These are phyloP conservation scores for Drosophila merina DNA, from an alignment of 2,888 invertebrate genomes.

Conservation along the genomic window DNA sequence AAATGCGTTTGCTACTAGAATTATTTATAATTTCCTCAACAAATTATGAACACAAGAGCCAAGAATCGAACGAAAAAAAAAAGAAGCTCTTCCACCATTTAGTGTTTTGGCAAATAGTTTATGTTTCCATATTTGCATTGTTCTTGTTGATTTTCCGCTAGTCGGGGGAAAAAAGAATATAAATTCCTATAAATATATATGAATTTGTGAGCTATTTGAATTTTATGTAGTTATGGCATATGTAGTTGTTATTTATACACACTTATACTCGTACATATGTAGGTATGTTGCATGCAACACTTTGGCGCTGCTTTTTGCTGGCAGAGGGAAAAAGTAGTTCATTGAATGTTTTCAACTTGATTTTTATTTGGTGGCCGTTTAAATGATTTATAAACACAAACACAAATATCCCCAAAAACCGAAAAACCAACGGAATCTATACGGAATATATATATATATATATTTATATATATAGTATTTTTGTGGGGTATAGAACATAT, in stretches of 20 bases:
- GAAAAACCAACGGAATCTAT: slow-evolving; percentile 15
- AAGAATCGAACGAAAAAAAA: slow-evolving; percentile 14
- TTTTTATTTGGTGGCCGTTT: slow-evolving; percentile 58
- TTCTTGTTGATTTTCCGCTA: slow-evolving; percentile 34
- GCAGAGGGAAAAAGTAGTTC: slow-evolving; percentile 70
- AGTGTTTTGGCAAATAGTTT: slow-evolving; percentile 52
- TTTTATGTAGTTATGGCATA: slow-evolving; percentile 37
- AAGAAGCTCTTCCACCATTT: slow-evolving; percentile 13
- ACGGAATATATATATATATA: neutral
- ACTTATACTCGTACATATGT: slow-evolving; percentile 17
- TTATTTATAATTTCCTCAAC: slow-evolving; percentile 47
- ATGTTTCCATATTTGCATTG: slow-evolving; percentile 59
- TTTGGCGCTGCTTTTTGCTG: slow-evolving; percentile 35
- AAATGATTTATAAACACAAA: slow-evolving; percentile 55
- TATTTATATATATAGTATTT: slow-evolving; percentile 3
- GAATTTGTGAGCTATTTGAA: slow-evolving; percentile 10
- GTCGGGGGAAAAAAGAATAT: slow-evolving; percentile 20
- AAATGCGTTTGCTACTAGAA: slow-evolving; percentile 30
- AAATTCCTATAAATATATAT: slow-evolving; percentile 20
- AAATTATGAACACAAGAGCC: slow-evolving; percentile 30
- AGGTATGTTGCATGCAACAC: slow-evolving; percentile 54
- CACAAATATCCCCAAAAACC: slow-evolving; percentile 27
- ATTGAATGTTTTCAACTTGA: slow-evolving; percentile 80
- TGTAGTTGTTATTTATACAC: slow-evolving; percentile 29
- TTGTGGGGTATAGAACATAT: slow-evolving; percentile 41